Evolutionary conservation across 2,113 vertebrate genomes (phyloP).

Genomic region (Petrocephalus zakoni): DNA sequence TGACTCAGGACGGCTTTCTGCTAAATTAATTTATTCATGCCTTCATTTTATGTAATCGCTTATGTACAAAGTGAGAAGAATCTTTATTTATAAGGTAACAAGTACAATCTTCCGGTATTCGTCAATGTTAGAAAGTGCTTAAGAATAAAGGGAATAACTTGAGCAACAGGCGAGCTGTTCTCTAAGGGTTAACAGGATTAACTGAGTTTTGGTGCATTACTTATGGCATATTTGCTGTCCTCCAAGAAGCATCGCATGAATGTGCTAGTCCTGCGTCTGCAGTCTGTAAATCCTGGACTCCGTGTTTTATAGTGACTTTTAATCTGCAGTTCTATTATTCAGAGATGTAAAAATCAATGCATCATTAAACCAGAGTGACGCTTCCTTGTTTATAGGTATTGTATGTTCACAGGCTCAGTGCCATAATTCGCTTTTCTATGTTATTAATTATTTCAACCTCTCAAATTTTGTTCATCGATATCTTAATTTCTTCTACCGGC

Average conservation of each 20-base stretch:
- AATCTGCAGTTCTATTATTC: slow-evolving; percentile 53
- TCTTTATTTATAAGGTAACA: slow-evolving; percentile 12
- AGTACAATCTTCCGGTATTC: background rate
- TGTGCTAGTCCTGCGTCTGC: background rate
- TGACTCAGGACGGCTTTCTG: slow-evolving; percentile 14
- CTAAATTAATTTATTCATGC: slow-evolving; percentile 1
- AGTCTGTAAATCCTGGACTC: slow-evolving; percentile 12
- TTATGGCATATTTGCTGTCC: background rate
- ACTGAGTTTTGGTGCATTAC: background rate
- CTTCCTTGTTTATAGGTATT: slow-evolving; percentile 26
- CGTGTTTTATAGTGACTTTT: slow-evolving; percentile 18
- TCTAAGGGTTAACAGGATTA: background rate
- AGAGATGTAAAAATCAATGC: slow-evolving; percentile 54
- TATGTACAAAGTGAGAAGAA: slow-evolving; percentile 16
- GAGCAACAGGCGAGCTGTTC: background rate
- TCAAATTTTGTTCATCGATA: background rate
- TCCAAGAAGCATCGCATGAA: background rate
- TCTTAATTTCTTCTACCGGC: background rate
- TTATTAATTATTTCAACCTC: slow-evolving; percentile 15
- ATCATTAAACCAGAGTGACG: slow-evolving; percentile 48
- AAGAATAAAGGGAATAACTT: background rate
- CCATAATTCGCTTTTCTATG: background rate
- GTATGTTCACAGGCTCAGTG: background rate
- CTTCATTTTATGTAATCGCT: slow-evolving; percentile 14
- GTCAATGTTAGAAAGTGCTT: background rate